Percentiles rank a stretch among this genome's conserved stretches.
These are phyloP conservation scores for Nomia melanderi DNA, from an alignment of 1,140 invertebrate genomes.

Conservation along the genomic window DNA sequence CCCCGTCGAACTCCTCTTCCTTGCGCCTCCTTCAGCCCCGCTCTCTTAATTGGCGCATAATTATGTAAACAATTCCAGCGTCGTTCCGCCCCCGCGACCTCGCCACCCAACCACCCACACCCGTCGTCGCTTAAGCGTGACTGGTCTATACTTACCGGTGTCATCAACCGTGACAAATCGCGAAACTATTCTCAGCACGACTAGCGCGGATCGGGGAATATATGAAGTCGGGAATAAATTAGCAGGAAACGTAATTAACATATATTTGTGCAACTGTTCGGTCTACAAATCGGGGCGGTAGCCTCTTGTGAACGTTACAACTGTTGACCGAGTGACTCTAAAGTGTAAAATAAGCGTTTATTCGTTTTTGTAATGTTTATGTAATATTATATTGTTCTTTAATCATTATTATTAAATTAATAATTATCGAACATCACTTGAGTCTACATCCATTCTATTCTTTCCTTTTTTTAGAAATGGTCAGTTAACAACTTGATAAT, in stretches of 20 bases:
- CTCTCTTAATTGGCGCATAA: slow-evolving; percentile 79
- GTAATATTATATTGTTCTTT: too few species aligned
- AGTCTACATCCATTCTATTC: too few species aligned
- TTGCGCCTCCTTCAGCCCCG: slow-evolving; percentile 57
- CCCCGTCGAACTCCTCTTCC: slow-evolving; percentile 34
- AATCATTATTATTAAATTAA: too few species aligned
- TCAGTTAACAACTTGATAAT: too few species aligned
- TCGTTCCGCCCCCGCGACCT: slow-evolving; percentile 12
- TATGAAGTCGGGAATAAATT: slow-evolving; percentile 34
- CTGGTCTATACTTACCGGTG: slow-evolving; percentile 47
- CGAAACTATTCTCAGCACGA: slow-evolving; percentile 40
- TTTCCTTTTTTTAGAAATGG: too few species aligned
- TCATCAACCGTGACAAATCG: slow-evolving; percentile 50
- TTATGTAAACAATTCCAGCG: slow-evolving; percentile 77
- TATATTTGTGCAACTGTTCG: slow-evolving; percentile 8
- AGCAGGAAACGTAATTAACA: slow-evolving; percentile 30
- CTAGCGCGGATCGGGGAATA: background rate
- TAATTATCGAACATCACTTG: too few species aligned
- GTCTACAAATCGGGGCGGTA: background rate
- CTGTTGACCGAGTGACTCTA: background rate
- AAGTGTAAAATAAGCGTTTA: background rate
- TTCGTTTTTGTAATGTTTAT: too few species aligned
- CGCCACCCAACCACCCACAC: background rate
- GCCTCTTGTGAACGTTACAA: background rate
- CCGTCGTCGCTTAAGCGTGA: slow-evolving; percentile 45